Evolutionary conservation across 2,797 vertebrate genomes (phyloP).

Genomic region (Sebastes iracundus): DNA sequence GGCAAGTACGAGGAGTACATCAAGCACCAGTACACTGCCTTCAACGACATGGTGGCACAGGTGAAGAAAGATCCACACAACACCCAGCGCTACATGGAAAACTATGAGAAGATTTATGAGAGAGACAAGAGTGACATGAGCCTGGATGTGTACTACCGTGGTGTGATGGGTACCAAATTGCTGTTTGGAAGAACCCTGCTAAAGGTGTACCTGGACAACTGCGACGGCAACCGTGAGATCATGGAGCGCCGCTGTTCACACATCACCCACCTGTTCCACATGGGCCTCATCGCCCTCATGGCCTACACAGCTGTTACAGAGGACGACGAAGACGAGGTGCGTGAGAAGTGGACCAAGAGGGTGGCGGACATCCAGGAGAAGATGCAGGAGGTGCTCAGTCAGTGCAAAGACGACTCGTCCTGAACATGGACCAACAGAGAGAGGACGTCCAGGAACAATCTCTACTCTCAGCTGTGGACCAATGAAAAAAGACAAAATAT

Average conservation of each 20-base stretch:
- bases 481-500: slow-evolving; percentile 32
- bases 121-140: slow-evolving; percentile 72
- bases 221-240: slow-evolving; percentile 60
- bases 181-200: slow-evolving; percentile 79
- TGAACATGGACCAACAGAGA: slow-evolving; percentile 25
- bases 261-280: slow-evolving; percentile 82
- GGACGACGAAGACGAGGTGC: slow-evolving; percentile 81
- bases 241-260: slow-evolving; percentile 84
- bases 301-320: slow-evolving; percentile 81
- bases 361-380: slow-evolving; percentile 78
- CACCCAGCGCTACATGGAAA: slow-evolving; percentile 54
- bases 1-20: slow-evolving; percentile 83
- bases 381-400: slow-evolving; percentile 78
- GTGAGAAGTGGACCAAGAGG: slow-evolving; percentile 76
- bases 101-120: slow-evolving; percentile 77
- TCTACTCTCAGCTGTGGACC: slow-evolving; percentile 35
- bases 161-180: slow-evolving; percentile 63
- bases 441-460: slow-evolving; percentile 2
- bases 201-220: slow-evolving; percentile 81
- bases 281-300: slow-evolving; percentile 84
- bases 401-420: slow-evolving; percentile 64
- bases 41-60: slow-evolving; percentile 77
- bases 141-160: slow-evolving; percentile 80
- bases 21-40: slow-evolving; percentile 83
- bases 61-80: slow-evolving; percentile 75